Conservation (phyloP, 2,888 invertebrate genomes). For the Lysandra bellargus region DNA sequence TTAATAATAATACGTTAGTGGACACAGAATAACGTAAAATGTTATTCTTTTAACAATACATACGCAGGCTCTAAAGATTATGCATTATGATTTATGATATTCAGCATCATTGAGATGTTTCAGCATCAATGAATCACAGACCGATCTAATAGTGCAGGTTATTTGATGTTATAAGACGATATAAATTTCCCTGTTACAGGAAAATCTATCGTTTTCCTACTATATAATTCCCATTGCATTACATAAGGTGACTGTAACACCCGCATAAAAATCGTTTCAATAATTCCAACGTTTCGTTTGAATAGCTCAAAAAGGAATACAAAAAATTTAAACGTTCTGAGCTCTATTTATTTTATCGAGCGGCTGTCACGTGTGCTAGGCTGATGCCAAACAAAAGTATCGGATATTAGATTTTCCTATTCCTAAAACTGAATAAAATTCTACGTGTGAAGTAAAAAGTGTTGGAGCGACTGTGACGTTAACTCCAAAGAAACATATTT, state of each 20-base stretch:
- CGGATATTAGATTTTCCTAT: slow-evolving; percentile 8
- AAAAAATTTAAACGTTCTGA: neutral
- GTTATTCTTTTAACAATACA: no score
- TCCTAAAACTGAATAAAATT: neutral
- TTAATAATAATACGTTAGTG: no score
- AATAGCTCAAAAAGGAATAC: neutral
- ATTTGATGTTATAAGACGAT: no score
- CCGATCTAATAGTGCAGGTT: no score
- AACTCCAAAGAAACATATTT: no score
- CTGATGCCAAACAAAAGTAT: slow-evolving; percentile 6
- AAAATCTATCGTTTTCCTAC: no score
- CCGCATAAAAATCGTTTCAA: neutral
- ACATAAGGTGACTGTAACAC: neutral
- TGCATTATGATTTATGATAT: no score
- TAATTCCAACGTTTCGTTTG: slow-evolving; percentile 1
- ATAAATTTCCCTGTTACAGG: no score
- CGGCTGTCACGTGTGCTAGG: slow-evolving; percentile 1
- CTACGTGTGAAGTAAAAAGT: neutral
- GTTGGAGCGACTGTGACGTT: neutral
- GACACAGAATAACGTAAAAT: no score
- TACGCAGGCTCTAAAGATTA: no score
- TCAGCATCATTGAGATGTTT: no score
- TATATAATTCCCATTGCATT: neutral
- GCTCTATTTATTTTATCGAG: slow-evolving; percentile 14
- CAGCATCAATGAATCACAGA: no score